These are phyloP conservation scores for Autographa pulchrina DNA, from an alignment of 2,888 invertebrate species.

Conservation along the genomic window DNA sequence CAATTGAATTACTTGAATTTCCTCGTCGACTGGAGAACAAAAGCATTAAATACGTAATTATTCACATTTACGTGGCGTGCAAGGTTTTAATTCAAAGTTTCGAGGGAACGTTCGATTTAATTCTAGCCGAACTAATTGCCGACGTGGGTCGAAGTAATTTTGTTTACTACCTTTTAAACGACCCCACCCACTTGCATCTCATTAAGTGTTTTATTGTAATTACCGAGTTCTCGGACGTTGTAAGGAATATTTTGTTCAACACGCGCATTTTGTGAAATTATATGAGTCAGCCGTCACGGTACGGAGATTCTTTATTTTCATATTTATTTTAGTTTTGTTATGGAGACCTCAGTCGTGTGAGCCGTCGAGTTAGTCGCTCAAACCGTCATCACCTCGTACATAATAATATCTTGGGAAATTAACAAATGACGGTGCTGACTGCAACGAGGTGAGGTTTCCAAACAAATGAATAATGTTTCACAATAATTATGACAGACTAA, in stretches of 20 bases:
- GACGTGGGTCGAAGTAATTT: constrained; percentile 87
- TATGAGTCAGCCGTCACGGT: constrained; percentile 63
- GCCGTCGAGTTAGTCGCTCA: constrained; percentile 10
- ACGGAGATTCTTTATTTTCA: constrained; percentile 51
- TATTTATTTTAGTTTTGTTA: constrained; percentile 56
- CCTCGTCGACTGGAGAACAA: constrained; percentile 87
- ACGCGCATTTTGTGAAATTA: constrained; percentile 62
- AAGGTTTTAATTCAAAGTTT: constrained; percentile 79
- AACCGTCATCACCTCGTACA: background rate
- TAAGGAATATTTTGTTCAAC: constrained; percentile 61
- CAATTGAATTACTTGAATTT: constrained; percentile 90
- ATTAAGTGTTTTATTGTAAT: constrained; percentile 74
- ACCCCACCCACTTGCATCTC: constrained; percentile 84
- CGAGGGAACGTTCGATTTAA: constrained; percentile 85
- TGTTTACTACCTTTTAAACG: constrained; percentile 88
- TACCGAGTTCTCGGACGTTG: constrained; percentile 66
- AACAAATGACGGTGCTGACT: background rate
- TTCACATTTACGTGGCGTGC: constrained; percentile 88
- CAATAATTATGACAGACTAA: constrained; percentile 2
- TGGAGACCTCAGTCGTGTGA: constrained; percentile 23
- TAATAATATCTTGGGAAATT: background rate
- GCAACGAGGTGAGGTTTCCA: background rate
- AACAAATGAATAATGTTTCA: background rate
- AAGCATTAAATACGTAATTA: constrained; percentile 90
- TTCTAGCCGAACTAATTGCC: constrained; percentile 89